Percentiles rank a stretch among this genome's conserved stretches.
phyloP scores from a whole-genome alignment of 1,140 invertebrate genomes.

The Trinorchestia longiramus region DNA sequence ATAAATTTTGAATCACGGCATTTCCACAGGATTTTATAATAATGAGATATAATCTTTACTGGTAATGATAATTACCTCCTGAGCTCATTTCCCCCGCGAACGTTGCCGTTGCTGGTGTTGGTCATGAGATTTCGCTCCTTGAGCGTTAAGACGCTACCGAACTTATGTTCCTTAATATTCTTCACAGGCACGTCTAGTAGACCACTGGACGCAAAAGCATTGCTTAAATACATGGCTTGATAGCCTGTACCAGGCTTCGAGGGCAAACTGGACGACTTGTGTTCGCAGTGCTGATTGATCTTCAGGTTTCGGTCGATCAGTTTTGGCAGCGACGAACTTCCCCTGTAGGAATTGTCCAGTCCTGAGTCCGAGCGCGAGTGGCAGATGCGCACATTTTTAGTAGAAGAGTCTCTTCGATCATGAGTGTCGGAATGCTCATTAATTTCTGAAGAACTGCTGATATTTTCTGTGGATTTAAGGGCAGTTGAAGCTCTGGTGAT shows the following conservation, averaged over 20 bases:
- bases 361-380: slow-evolving; percentile 31
- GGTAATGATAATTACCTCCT: not conserved
- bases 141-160: slow-evolving; percentile 27
- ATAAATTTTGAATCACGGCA: not conserved
- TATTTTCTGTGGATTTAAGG: not conserved
- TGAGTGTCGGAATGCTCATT: not conserved
- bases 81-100: not conserved
- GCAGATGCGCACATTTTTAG: not conserved
- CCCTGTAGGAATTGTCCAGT: not conserved
- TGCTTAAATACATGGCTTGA: not conserved
- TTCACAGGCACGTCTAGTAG: not conserved
- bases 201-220: not conserved
- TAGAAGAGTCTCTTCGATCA: not conserved
- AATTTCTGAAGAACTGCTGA: not conserved
- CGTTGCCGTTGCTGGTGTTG: not conserved
- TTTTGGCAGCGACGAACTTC: not conserved
- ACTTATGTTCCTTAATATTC: not conserved
- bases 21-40: no score
- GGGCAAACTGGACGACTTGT: not conserved
- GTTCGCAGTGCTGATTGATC: not conserved
- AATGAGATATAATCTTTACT: no score
- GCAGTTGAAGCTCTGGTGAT: not conserved
- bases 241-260: not conserved
- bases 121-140: slow-evolving; percentile 13
- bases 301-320: not conserved